Base-by-base conservation (phyloP, 2,888 invertebrate species). In the Teleogryllus oceanicus region DNA sequence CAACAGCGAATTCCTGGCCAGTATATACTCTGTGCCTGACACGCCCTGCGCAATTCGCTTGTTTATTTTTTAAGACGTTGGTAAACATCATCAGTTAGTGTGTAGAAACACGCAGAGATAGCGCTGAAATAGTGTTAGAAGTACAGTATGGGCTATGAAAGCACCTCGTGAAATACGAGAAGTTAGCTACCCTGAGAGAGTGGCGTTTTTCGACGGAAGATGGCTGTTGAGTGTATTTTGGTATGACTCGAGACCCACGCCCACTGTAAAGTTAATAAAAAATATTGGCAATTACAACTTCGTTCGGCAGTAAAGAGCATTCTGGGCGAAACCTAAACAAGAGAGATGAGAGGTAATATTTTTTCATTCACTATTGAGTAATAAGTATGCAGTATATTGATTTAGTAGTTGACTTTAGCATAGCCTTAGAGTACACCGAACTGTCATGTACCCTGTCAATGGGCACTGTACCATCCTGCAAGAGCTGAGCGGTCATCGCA, bases 211-310 rank as follows among this genome's bases (percentile, higher is more conserved):
- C 62, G 62, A 16, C 62, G 62, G n/a, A 62, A 62, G 62, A 62
- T 62, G 62, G 62, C 62, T 62, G 62, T 62, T 18, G 62, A 62
- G n/a, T 62, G 62, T 62, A 62, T 62, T 62, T 62, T 62, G n/a
- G 62, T 62, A n/a, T 62, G n/a, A n/a, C n/a, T 13, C n/a, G 62
- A 62, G 62, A 62, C 62, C 62, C 62, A 62, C 62, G 62, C 62
- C 62, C 62, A 62, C 62, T 62, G 62, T 62, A n/a, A 62, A 62
- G 62, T 62, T 62, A 62, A 62, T 62, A 62, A 62, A 62, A 62
- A 62, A 62, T 62, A 62, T 62, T 62, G 62, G 62, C n/a, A 62
- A 62, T 62, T 62, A n/a, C 62, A 62, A 62, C 62, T 62, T 62
- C 62, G n/a, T 13, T 62, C 62, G 62, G 62, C 62, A 18, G 62